Evolutionary conservation across 2,113 vertebrate species (phyloP).

Genomic region (Corythaeola cristata): DNA sequence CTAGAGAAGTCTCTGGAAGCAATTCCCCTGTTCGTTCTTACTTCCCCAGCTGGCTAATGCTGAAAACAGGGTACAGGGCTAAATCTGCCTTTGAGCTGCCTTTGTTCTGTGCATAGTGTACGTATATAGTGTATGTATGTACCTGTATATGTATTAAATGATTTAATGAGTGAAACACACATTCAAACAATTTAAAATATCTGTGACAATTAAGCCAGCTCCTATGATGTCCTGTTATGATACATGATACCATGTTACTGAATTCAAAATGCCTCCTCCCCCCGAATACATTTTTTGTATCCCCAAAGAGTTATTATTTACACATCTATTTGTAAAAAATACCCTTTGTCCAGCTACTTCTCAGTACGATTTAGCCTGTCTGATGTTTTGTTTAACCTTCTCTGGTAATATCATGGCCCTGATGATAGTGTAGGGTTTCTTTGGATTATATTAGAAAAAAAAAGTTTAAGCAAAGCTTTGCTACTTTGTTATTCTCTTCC

Average conservation of each 20-base stretch:
- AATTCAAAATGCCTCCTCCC: not conserved
- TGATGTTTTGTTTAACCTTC: not conserved
- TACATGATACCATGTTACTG: fast-evolving
- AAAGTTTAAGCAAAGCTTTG: not conserved
- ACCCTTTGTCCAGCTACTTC: not conserved
- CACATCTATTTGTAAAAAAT: not conserved
- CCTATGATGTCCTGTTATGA: not conserved
- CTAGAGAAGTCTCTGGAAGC: fast-evolving
- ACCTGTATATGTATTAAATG: not conserved
- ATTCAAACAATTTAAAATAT: not conserved
- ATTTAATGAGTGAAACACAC: not conserved
- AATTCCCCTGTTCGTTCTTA: not conserved
- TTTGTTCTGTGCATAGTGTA: no score
- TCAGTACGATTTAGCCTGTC: not conserved
- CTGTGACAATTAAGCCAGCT: not conserved
- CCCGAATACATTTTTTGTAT: not conserved
- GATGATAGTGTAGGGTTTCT: not conserved
- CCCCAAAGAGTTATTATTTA: not conserved
- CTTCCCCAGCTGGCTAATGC: not conserved
- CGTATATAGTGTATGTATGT: no score
- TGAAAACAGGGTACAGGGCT: not conserved
- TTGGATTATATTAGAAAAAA: not conserved
- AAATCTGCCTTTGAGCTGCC: not conserved
- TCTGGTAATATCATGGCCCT: not conserved
- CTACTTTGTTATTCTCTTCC: not conserved